phyloP scores from a whole-genome alignment of 2,113 vertebrate genomes.

The Marmota monax region DNA sequence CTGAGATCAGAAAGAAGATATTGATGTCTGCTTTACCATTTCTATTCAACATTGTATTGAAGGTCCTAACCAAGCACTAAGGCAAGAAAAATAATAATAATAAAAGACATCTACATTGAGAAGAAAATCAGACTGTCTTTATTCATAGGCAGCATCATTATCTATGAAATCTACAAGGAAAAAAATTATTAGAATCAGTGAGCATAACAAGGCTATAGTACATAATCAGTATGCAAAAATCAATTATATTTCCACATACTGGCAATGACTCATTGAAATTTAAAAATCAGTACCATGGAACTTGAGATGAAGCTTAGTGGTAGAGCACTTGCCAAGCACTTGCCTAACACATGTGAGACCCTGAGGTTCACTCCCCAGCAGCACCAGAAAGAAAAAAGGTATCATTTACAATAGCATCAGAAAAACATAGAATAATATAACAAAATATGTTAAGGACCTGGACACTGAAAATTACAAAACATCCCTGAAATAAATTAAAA shows the following conservation, averaged over 20 bases:
- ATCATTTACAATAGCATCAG: not conserved
- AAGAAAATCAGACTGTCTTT: slow-evolving; percentile 29
- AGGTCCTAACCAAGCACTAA: not conserved
- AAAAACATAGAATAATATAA: slow-evolving; percentile 7
- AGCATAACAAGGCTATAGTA: not conserved
- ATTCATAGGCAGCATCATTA: not conserved
- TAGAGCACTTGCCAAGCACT: too few species aligned
- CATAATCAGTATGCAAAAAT: not conserved
- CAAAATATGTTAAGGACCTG: slow-evolving; percentile 11
- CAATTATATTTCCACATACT: not conserved
- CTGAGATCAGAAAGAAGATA: not conserved
- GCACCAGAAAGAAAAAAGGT: too few species aligned
- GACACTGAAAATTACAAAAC: slow-evolving; percentile 27
- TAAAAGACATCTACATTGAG: not conserved
- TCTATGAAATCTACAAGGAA: slow-evolving; percentile 20
- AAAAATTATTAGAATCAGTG: not conserved
- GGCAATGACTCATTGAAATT: not conserved
- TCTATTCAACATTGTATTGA: not conserved
- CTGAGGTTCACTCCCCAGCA: too few species aligned
- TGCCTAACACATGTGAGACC: too few species aligned
- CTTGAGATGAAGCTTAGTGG: too few species aligned
- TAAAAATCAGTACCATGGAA: slow-evolving; percentile 1
- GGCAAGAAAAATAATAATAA: slow-evolving; percentile 11
- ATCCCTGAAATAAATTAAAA: not conserved
- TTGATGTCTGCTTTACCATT: not conserved